Evolutionary conservation across 2,888 invertebrate species (phyloP), one percentile per base, ranked within the genome.

Genomic region (Drosophila paucipuncta): DNA sequence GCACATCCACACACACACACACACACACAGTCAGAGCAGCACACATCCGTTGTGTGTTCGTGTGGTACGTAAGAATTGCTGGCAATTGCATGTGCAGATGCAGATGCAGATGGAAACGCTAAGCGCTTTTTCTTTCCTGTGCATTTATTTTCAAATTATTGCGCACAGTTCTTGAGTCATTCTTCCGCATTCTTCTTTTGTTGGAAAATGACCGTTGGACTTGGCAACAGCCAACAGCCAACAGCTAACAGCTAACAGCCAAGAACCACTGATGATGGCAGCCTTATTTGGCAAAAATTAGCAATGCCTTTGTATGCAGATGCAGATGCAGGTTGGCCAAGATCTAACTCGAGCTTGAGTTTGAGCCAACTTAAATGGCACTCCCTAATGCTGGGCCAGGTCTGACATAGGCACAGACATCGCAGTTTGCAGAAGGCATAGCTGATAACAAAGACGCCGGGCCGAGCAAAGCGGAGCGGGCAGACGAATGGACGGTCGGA

Each of bases 61-160:
- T 54, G 47, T 64, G 5, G 37, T 16, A 35, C 59, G 50, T 64
- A 7, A 39, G 28, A 57, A 39, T 39, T 28, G 55, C 37, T 67
- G 68, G 75, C 75, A 71, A 76, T 76, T 71, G 78, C 53, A 65
- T 68, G 64, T 66, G 69, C 50, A 76, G 67, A 78, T 87, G 88
- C 76, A 80, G 85, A 64, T 70, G 70, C 39, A 76, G 68, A 79
- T 88, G 89, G 80, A 82, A 83, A 73, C 82, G 87, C 68, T 81
- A 78, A 86, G 90, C 84, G 70, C 73, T 81, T 78, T 78, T 74
- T 83, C 83, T 80, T 85, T 90, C 76, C 83, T 79, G 78, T 80
- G 81, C 90, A 90, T 91, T 90, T 91, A 91, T 90, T 91, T 89
- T 91, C 88, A 83, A 90, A 86, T 91, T 91, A 91, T 91, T 89